Conservation (phyloP, 1,140 invertebrate species). For the Delia radicum region DNA sequence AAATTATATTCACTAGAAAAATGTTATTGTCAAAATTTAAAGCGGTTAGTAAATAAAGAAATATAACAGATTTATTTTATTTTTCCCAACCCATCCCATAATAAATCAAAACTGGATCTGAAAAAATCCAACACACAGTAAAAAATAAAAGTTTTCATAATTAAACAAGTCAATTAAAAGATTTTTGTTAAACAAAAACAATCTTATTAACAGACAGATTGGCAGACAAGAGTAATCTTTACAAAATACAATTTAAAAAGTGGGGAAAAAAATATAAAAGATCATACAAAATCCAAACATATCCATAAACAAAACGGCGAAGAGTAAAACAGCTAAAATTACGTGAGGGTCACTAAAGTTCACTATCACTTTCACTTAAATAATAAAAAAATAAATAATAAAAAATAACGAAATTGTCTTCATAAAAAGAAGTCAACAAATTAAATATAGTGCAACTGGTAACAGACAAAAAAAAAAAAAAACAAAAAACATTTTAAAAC, state of each 20-base stretch:
- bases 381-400: not conserved
- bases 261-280: not conserved
- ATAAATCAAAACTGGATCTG: not conserved
- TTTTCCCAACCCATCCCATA: too few relatives aligned
- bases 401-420: not conserved
- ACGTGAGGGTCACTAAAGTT: conserved; percentile 43
- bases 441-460: not conserved
- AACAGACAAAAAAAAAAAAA: not conserved
- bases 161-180: not conserved
- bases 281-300: not conserved
- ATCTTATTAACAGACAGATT: not conserved
- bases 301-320: not conserved
- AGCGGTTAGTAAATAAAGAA: too few relatives aligned
- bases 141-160: not conserved
- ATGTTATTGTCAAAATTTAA: too few relatives aligned
- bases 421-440: not conserved
- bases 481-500: not conserved
- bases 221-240: not conserved
- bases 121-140: not conserved
- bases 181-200: not conserved
- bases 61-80: too few relatives aligned
- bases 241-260: not conserved
- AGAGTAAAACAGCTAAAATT: not conserved
- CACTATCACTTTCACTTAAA: conserved; percentile 38
- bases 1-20: too few relatives aligned